Base-by-base conservation (phyloP, 1,140 invertebrate species). In the Zeugodacus cucurbitae region DNA sequence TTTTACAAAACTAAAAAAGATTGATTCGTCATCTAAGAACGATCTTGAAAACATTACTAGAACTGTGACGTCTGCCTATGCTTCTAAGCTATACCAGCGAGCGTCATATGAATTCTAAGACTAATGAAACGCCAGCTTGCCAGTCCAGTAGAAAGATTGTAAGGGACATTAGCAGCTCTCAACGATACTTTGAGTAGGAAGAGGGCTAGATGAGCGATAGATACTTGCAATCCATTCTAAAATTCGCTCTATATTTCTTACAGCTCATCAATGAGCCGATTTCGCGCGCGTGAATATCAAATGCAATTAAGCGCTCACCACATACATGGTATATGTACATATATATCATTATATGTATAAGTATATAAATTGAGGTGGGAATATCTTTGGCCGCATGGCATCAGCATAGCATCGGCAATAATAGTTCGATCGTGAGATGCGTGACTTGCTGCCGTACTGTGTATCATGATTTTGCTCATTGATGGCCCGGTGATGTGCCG, bases 341-440 rank as follows among this genome's bases (percentile, higher is more conserved):
- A 44, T 37, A 22, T 41, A 44, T 5, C 1, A 8, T 17, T 32
- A n/a, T 78, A 44, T 34, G 8, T 78, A 74, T 10, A 22, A 41
- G n/a, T n/a, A 22, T 82, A 48, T 37, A 82, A 82, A 34, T 48
- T 48, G 44, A 82, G 74, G 41, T 82, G 74, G 74, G 74, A 82
- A 82, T 48, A 82, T 82, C 0, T 82, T 82, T 82, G 74, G 74
- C 41, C 26, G n/a, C 74, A 82, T 26, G 44, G 41, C 74, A 26
- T n/a, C 26, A 22, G 37, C 41, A 37, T 41, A 41, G 34, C 70
- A 41, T 41, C 37, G 34, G n/a, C n/a, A 59, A 86, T 88, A 88
- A 88, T 88, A 62, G 88, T 86, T 88, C 85, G 88, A 87, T 88
- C 88, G 88, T 88, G 88, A 88, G 82, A 86, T 88, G 88, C 88